Evolutionary conservation across 2,888 invertebrate species (phyloP), one percentile per base, ranked within the genome.

Genomic region (Drosophila subsilvestris): DNA sequence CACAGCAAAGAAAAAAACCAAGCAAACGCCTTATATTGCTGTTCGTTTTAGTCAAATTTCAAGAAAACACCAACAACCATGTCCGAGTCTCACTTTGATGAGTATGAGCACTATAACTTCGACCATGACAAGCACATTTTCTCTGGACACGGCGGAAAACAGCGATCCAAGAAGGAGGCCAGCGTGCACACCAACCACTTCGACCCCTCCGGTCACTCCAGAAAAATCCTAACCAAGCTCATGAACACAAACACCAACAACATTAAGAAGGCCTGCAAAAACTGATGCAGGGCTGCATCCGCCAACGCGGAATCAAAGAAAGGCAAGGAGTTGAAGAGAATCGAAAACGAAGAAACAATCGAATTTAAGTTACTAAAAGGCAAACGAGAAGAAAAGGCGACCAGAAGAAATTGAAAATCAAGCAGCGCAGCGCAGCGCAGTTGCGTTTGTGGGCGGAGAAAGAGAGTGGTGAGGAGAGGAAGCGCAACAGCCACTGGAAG

Each of bases 91-190:
- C 95, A 96, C 93, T 95, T 96, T 91, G 98, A 98, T 93, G 95
- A 97, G 91, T 97, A 97, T 94, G 98, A 98, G 91, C 96, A 97
- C 91, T 98, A 97, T 94, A 98, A 98, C 93, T 98, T 96, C 93
- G 97, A 97, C 87, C 95, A 96, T 93, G 98, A 98, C 92, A 98
- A 98, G 93, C 96, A 96, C 92, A 95, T 98, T 75, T 96, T 95
- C 92, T 95, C 95, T 54, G 96, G 96, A n/a, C 97, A 97, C 93
- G 95, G 97, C 90, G 98, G 98, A 71, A 98, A 98, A 92, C 96
- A 97, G 89, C 94, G 98, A 79, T 94, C 96, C 68, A 98, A 98
- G 93, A 96, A 96, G 91, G 98, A 98, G 93, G 97, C 95, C 47
- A 94, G 93, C 90, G 95, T 95, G 81, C 97, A 98, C 92, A 97